Evolutionary conservation across 2,888 invertebrate species (phyloP).

Genomic region (Drosophila rubida): DNA sequence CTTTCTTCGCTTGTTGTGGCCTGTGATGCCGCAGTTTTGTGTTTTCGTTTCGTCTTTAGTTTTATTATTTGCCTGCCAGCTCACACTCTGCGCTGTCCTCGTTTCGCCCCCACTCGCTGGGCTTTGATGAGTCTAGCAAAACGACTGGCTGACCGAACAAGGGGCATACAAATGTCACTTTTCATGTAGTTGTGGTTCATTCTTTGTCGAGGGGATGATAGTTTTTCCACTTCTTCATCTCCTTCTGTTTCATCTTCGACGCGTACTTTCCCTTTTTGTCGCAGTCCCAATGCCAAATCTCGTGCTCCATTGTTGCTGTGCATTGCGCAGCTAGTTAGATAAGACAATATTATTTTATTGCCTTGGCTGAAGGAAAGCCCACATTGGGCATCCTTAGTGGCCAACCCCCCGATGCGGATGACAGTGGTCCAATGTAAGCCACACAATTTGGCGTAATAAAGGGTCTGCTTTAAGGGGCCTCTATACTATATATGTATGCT

Average conservation of each 20-base stretch:
- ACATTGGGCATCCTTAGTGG: constrained; percentile 31
- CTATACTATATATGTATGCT: not conserved
- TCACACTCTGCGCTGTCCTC: not conserved
- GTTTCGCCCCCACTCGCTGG: not conserved
- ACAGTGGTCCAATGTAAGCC: constrained; percentile 18
- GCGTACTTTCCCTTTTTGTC: not conserved
- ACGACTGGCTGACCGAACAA: constrained; percentile 31
- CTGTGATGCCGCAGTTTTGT: constrained; percentile 33
- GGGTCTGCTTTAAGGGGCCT: constrained; percentile 21
- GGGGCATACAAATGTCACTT: constrained; percentile 65
- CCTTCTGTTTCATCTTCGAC: not conserved
- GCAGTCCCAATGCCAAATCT: not conserved
- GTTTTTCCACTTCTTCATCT: constrained; percentile 9
- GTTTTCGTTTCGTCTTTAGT: constrained; percentile 49
- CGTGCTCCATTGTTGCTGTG: constrained; percentile 36
- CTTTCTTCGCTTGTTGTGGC: constrained; percentile 43
- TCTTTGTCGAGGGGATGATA: constrained; percentile 16
- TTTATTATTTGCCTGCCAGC: constrained; percentile 61
- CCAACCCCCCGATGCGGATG: constrained; percentile 24
- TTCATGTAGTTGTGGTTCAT: constrained; percentile 25
- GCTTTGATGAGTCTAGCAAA: constrained; percentile 52
- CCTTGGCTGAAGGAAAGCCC: constrained; percentile 19
- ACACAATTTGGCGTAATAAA: constrained; percentile 44
- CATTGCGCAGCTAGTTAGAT: constrained; percentile 63
- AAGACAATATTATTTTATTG: constrained; percentile 79